A percentile compares a stretch with the other conserved stretches of the same genome.
phyloP scores from a whole-genome alignment of 1,140 invertebrate genomes.

The Zaprionus capensis region DNA sequence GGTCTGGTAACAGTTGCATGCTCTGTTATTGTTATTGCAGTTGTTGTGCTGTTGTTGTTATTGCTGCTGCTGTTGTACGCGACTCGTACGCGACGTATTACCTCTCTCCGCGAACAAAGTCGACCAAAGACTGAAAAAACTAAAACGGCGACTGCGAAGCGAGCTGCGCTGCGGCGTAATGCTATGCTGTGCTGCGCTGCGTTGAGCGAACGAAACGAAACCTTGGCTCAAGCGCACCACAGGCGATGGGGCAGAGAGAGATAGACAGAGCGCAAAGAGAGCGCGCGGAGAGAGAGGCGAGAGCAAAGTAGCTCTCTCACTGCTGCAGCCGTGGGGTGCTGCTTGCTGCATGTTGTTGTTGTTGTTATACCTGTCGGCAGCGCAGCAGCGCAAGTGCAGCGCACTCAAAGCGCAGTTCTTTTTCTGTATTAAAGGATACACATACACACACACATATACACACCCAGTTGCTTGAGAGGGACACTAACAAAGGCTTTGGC shows the following conservation, averaged over 20 bases:
- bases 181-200: slow-evolving; percentile 1
- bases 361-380: slow-evolving; percentile 62
- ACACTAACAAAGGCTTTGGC: slow-evolving; percentile 62
- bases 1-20: slow-evolving; percentile 37
- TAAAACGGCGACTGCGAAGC: slow-evolving; percentile 55
- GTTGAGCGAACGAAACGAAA: slow-evolving; percentile 54
- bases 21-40: slow-evolving; percentile 16
- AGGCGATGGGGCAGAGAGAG: slow-evolving; percentile 16
- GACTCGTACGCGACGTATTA: slow-evolving; percentile 54
- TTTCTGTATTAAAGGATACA: slow-evolving; percentile 40
- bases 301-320: slow-evolving; percentile 8
- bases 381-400: slow-evolving; percentile 75
- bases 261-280: slow-evolving; percentile 12
- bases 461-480: slow-evolving; percentile 12
- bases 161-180: slow-evolving; percentile 13
- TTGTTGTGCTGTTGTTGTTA: slow-evolving; percentile 25
- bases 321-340: not conserved
- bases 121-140: slow-evolving; percentile 72
- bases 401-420: slow-evolving; percentile 52
- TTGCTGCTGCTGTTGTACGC: slow-evolving; percentile 14
- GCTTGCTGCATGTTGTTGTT: not conserved
- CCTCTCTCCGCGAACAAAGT: slow-evolving; percentile 74
- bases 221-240: slow-evolving; percentile 42
- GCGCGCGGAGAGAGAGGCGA: slow-evolving; percentile 24
- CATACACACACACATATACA: slow-evolving; percentile 18